Evolutionary conservation across 30 jellyfish, hydroid and myxozoan species (phyloP), one percentile per base, ranked within the genome.

Genomic region (Chrysaora quinquecirrha): DNA sequence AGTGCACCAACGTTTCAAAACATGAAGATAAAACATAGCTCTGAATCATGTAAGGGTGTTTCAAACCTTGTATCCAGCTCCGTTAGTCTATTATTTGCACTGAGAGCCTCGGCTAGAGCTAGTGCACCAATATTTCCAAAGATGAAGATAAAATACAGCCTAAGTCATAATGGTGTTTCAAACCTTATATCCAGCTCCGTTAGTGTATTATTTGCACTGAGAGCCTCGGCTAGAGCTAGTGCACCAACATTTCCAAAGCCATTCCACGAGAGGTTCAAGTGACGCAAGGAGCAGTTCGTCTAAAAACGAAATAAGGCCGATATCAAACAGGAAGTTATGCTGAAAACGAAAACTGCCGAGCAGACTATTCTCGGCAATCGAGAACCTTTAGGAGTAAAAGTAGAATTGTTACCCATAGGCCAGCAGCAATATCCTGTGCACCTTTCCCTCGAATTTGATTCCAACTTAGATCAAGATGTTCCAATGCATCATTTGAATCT

Each of bases 221-320:
- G 71, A 30, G 96, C 93, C 19, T 90, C 97, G 10, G 94, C 97
- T 4, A 90, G 52, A 56, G 82, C 93, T 18, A 90, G 69, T 3
- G 93, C 97, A 25, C 97, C 97, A 64, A 49, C 34, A 64, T 90
- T 84, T 14, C 93, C 90, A 76, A 90, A 90, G 1, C 97, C 97
- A 49, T 90, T 90, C 97, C 97, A 90, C 0, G 97, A 90, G 28
- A 90, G 54, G 47, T 90, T 87, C 87, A 90, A 48, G 48, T 48
- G 10, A 33, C 76, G 56, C 47, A 90, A 46, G 0, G 97, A 71
- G 50, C 96, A 83, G 71, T 90, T 90, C 29, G 96, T 48, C 97
- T 90, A 35, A 4, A n/a, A 23, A 43, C 14, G 25, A 27, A 35
- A 87, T n/a, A 18, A 32, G 22, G 24, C 34, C 24, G 78, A 66